A percentile compares a stretch with the other conserved stretches of the same genome.
phyloP scores from a whole-genome alignment of 2,888 invertebrate species.

The Agrochola lychnidis region DNA sequence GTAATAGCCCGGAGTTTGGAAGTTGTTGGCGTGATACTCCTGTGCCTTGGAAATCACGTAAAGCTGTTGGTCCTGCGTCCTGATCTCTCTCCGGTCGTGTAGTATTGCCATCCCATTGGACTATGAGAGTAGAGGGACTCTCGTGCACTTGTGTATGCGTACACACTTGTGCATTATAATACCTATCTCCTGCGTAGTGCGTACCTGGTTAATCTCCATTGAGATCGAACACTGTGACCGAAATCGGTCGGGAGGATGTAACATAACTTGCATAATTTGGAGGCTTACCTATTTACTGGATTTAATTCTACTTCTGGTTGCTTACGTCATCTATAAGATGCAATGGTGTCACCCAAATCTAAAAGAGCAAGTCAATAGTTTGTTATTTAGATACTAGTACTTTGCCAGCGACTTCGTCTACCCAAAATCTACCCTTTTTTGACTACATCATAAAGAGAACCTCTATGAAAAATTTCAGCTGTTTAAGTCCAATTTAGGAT shows the following conservation, averaged over 20 bases:
- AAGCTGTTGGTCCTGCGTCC: too few relatives aligned
- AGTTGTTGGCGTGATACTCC: not conserved
- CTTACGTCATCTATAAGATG: not conserved
- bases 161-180: not conserved
- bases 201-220: not conserved
- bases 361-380: not conserved
- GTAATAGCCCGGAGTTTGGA: not conserved
- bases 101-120: not conserved
- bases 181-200: not conserved
- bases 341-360: not conserved
- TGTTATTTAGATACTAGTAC: not conserved
- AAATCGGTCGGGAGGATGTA: not conserved
- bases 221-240: not conserved
- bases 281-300: rapidly evolving
- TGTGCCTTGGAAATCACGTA: not conserved
- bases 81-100: not conserved
- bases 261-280: not conserved
- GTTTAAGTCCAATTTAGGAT: too few relatives aligned
- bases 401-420: not conserved
- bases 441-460: not conserved
- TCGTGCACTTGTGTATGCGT: not conserved
- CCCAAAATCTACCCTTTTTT: not conserved
- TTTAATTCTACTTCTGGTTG: too few relatives aligned
- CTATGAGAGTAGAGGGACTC: not conserved
- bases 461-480: not conserved